Evolutionary conservation across 2,113 vertebrate species (phyloP).

Genomic region (Corythaixoides concolor): DNA sequence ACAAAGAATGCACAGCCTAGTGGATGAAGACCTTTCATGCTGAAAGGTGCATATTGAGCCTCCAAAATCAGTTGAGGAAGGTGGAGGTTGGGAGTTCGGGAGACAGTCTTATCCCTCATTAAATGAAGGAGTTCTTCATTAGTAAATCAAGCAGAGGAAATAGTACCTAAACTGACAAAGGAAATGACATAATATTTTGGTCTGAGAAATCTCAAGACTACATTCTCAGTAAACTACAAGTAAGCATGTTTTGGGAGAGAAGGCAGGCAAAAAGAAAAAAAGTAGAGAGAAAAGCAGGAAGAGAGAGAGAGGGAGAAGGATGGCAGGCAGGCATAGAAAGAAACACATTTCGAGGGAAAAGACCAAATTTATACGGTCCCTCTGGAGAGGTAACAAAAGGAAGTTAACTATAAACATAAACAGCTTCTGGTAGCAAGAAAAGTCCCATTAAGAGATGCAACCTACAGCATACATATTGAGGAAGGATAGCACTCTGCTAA

Average conservation of each 20-base stretch:
- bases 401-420: not conserved
- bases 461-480: not conserved
- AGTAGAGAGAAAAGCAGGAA: fast-evolving
- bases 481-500: not conserved
- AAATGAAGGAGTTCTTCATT: not conserved
- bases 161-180: not conserved
- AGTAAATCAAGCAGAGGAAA: not conserved
- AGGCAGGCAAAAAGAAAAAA: not conserved
- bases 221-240: not conserved
- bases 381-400: not conserved
- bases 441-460: not conserved
- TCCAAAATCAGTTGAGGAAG: not conserved
- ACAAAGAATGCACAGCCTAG: not conserved
- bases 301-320: too few relatives aligned
- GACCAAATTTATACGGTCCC: not conserved
- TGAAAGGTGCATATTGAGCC: not conserved
- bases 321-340: not conserved
- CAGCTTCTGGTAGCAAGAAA: not conserved
- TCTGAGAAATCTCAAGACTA: not conserved
- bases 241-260: not conserved
- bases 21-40: not conserved
- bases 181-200: not conserved
- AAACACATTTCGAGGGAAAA: not conserved
- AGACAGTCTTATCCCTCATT: not conserved
- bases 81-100: fast-evolving